Evolutionary conservation across 2,113 vertebrate genomes (phyloP).

Genomic region (Psilopsiagon aymara): DNA sequence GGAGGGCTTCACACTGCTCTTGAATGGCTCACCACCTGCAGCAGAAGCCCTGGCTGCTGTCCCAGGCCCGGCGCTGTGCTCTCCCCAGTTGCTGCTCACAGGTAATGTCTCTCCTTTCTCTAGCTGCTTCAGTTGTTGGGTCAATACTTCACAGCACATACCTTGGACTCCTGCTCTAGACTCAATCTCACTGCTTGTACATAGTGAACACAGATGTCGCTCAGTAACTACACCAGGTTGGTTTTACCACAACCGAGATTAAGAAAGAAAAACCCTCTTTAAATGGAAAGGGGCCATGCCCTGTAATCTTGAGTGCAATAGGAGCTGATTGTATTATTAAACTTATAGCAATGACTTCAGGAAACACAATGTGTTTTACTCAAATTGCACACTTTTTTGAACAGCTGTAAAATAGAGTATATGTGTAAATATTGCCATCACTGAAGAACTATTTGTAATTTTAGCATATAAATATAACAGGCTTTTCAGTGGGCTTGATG

Average conservation of each 20-base stretch:
- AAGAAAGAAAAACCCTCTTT: slow-evolving; percentile 36
- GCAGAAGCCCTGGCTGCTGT: background rate
- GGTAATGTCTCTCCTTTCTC: background rate
- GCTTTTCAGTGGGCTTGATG: slow-evolving; percentile 14
- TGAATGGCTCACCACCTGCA: rapidly evolving
- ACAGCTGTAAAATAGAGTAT: slow-evolving; percentile 72
- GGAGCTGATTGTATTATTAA: slow-evolving; percentile 74
- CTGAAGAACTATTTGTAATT: slow-evolving; percentile 69
- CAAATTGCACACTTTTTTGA: slow-evolving; percentile 75
- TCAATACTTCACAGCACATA: background rate
- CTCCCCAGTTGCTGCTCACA: slow-evolving; percentile 4
- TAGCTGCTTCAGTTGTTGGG: background rate
- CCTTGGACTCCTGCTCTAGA: background rate
- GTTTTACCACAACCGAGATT: background rate
- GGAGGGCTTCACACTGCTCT: background rate
- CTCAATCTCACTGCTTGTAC: background rate
- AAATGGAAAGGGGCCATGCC: slow-evolving; percentile 43
- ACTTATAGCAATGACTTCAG: slow-evolving; percentile 71
- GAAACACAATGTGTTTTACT: slow-evolving; percentile 70
- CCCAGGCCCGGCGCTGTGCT: background rate
- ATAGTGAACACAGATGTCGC: slow-evolving; percentile 19
- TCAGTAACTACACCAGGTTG: background rate
- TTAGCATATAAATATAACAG: slow-evolving; percentile 51
- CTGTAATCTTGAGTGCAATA: slow-evolving; percentile 79
- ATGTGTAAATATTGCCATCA: slow-evolving; percentile 74